Conservation (phyloP, 2,888 invertebrate species). For the Bunonema sp. region DNA sequence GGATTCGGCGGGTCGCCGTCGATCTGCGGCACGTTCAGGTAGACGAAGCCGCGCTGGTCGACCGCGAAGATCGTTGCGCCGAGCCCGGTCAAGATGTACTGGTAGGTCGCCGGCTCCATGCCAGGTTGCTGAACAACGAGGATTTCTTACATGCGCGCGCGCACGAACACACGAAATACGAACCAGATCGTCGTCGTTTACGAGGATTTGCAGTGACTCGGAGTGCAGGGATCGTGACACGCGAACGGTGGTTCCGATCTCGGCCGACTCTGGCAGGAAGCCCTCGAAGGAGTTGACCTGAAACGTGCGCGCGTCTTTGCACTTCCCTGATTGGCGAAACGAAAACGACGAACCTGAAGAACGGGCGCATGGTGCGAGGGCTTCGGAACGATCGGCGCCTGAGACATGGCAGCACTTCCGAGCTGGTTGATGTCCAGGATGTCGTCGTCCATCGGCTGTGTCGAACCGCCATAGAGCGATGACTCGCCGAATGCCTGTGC, state of each 20-base stretch:
- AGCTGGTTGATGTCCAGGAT: too few species aligned
- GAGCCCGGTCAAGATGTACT: constrained; percentile 40
- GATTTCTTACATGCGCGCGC: background rate
- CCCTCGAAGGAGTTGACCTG: constrained; percentile 37
- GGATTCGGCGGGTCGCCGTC: constrained; percentile 39
- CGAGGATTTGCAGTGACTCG: constrained; percentile 38
- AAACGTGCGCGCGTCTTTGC: background rate
- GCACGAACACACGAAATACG: constrained; percentile 1
- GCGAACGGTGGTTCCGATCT: constrained; percentile 37
- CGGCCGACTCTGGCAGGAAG: constrained; percentile 33
- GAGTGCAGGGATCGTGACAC: constrained; percentile 25
- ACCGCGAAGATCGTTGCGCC: constrained; percentile 43
- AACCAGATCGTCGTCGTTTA: constrained; percentile 41
- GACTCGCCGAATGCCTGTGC: too few species aligned
- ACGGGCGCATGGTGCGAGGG: constrained; percentile 12
- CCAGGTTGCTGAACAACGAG: constrained; percentile 35
- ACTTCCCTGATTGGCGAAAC: background rate
- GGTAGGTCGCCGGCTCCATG: constrained; percentile 43
- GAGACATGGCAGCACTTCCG: too few species aligned
- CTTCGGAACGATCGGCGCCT: too few species aligned
- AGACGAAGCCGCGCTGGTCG: constrained; percentile 41
- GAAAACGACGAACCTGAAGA: constrained; percentile 6
- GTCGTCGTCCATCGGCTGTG: too few species aligned
- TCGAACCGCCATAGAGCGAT: too few species aligned
- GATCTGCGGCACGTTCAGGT: constrained; percentile 33